Base-by-base conservation (phyloP, 92 coral and sea anemone genomes). In the Epizoanthus rinbou region DNA sequence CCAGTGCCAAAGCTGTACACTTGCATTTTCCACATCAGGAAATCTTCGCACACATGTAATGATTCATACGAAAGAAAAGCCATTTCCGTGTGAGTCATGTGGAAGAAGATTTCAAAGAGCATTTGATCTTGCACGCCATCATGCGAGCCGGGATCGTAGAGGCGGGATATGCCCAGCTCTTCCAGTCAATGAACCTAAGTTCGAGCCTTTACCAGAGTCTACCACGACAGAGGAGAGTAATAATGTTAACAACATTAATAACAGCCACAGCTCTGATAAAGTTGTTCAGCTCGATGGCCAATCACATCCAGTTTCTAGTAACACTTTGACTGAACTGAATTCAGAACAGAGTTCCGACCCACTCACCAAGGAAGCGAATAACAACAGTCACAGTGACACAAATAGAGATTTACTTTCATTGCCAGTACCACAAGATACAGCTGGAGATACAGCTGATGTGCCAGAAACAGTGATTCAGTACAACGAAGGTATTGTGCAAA, bases 101-200 rank as follows among this genome's bases (percentile, higher is more conserved):
- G 73, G 73, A 67, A 67, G 73, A 35, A 3, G 43, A 14, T 67
- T 67, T 67, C 73, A 67, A 67, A 67, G 73, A 67, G 21, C 45
- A 35, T 28, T 28, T 67, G 45, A 67, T 24, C 73, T 67, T 19
- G 9, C 73, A 67, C 73, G 73, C 28, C 73, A 67, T 67, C 73
- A 33, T 15, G 21, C 35, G 18, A 24, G 73, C 21, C 73, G 73
- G 15, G 47, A 67, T 11, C 73, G 28, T 2, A 67, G 73, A 67
- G 18, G 73, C 39, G 47, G 47, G 13, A 28, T 19, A 15, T 67
- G 73, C 73, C 73, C 73, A 67, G 73, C 22, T 67, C 14, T 67
- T 15, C 47, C 22, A 3, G 19, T 15, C 47, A 2, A 15, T 64
- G 39, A 9, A 28, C 69, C 18, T 64, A 28, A 67, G 47, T 19